Evolutionary conservation across 2,888 invertebrate genomes (phyloP).

Genomic region (Sinodicranocentrus sp.): DNA sequence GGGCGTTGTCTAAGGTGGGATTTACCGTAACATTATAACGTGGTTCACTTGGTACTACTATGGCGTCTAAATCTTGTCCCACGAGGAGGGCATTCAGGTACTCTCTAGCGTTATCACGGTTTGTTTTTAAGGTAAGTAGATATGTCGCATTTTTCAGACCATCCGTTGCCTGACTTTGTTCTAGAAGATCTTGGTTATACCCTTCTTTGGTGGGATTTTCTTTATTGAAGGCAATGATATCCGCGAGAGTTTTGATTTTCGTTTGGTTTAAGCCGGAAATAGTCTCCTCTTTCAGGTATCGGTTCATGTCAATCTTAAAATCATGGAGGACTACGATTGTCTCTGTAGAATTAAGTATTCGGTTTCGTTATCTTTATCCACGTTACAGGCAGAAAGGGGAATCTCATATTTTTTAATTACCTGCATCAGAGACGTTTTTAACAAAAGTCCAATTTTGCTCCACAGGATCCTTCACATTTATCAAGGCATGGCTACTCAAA

Average conservation of each 20-base stretch:
- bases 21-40: not conserved
- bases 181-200: conserved; percentile 43
- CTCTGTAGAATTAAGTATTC: conserved; percentile 17
- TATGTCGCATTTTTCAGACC: conserved; percentile 50
- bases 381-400: not conserved
- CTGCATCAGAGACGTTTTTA: not conserved
- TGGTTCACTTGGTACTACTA: conserved; percentile 31
- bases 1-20: not conserved
- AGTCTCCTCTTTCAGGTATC: conserved; percentile 42
- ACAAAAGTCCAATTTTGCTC: not conserved
- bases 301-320: conserved; percentile 58
- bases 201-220: conserved; percentile 51
- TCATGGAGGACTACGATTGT: conserved; percentile 43
- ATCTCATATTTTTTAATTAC: no score
- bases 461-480: conserved; percentile 48
- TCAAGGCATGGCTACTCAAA: not conserved
- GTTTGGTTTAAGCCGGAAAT: not conserved
- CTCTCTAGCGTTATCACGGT: conserved; percentile 13
- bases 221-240: conserved; percentile 54
- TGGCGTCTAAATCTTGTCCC: conserved; percentile 29
- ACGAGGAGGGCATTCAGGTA: conserved; percentile 24
- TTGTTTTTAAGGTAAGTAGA: not conserved
- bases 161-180: conserved; percentile 43
- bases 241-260: conserved; percentile 34
- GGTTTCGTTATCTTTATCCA: not conserved